phyloP scores from a whole-genome alignment of 2,113 vertebrate genomes.

The Dissostichus mawsoni region DNA sequence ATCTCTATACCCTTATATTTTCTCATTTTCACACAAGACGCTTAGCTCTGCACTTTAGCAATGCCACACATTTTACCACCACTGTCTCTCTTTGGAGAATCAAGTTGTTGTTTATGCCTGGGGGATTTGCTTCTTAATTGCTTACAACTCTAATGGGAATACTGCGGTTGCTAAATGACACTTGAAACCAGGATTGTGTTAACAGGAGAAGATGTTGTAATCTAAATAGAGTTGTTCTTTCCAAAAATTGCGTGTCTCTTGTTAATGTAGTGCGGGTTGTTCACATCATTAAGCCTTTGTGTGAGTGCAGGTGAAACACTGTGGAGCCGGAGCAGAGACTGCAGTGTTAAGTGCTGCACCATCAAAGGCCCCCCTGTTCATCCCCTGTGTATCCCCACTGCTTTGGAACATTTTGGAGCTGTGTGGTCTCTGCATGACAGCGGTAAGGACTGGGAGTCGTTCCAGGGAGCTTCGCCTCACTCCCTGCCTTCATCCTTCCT shows the following conservation, averaged over 20 bases:
- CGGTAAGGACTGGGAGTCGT: constrained; percentile 56
- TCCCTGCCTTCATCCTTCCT: constrained; percentile 56
- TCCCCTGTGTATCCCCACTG: constrained; percentile 24
- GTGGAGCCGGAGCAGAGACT: constrained; percentile 8
- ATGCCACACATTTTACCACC: constrained; percentile 16
- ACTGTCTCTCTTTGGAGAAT: constrained; percentile 4
- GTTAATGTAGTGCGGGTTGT: constrained; percentile 12
- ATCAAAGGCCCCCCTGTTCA: constrained; percentile 49
- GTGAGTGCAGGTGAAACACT: constrained; percentile 41
- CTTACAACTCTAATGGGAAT: constrained; percentile 53
- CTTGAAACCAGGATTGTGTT: constrained; percentile 41
- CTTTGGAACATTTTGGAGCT: constrained; percentile 60
- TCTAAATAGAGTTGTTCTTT: not conserved
- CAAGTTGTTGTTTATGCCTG: constrained; percentile 60
- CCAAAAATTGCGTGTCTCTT: constrained; percentile 20
- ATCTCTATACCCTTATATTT: not conserved
- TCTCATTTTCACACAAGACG: constrained; percentile 10
- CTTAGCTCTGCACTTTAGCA: constrained; percentile 2
- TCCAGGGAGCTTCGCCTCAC: constrained; percentile 58
- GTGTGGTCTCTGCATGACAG: constrained; percentile 58
- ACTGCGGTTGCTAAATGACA: constrained; percentile 51
- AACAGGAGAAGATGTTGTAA: constrained; percentile 25
- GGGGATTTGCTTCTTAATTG: constrained; percentile 56
- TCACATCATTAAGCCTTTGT: constrained; percentile 17
- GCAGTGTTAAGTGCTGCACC: constrained; percentile 31